Percentiles rank a stretch among this genome's conserved stretches.
phyloP scores from a whole-genome alignment of 53 echinoderm and acorn worm species.

The Echinarachnius parma region DNA sequence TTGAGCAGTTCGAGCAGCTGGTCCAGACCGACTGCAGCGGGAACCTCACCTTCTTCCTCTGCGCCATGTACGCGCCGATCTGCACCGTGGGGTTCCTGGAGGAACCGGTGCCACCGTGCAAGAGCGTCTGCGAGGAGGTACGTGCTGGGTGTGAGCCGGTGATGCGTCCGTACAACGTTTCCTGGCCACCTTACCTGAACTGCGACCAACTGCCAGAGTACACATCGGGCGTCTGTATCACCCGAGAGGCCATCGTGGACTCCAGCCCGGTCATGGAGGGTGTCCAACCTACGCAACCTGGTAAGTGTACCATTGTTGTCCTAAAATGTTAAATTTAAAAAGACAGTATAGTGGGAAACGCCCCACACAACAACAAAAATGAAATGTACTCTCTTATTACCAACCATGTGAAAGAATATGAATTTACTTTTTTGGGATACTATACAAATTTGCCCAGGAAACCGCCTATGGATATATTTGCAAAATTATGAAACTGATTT shows the following conservation, averaged over 20 bases:
- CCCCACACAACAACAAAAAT: neutral
- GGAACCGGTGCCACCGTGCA: constrained; percentile 86
- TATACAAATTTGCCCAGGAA: no score
- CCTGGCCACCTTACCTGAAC: constrained; percentile 78
- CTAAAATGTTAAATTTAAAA: neutral
- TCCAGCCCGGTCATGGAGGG: constrained; percentile 35
- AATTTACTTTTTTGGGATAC: no score
- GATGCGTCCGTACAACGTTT: constrained; percentile 72
- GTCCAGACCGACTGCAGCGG: constrained; percentile 86
- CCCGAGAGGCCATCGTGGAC: constrained; percentile 90
- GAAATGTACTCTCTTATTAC: neutral
- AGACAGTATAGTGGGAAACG: neutral
- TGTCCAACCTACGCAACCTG: neutral
- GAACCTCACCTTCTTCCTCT: constrained; percentile 77
- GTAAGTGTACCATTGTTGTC: neutral
- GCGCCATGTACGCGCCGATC: constrained; percentile 98
- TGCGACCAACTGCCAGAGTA: constrained; percentile 88
- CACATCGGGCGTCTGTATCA: constrained; percentile 87
- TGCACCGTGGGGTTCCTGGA: constrained; percentile 87
- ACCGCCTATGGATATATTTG: no score
- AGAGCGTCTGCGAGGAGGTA: constrained; percentile 75
- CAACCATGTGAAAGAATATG: no score
- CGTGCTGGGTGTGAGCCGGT: constrained; percentile 77
- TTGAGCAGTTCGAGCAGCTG: constrained; percentile 85
- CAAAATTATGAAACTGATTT: no score